Conservation (phyloP, 2,113 vertebrate genomes). For the Atlantisia rogersi region DNA sequence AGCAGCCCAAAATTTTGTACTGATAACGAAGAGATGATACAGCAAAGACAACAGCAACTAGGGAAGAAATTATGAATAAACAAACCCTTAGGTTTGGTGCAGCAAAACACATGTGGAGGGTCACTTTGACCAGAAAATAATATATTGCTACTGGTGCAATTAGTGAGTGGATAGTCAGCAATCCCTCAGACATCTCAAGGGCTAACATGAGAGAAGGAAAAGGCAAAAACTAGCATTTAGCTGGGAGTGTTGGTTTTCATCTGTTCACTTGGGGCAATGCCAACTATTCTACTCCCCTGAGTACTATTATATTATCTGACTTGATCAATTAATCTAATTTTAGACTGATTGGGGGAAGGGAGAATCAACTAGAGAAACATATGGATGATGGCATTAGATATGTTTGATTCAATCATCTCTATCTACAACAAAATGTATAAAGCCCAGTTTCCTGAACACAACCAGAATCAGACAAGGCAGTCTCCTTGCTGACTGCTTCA, state of each 20-base stretch:
- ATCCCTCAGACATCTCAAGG: background rate
- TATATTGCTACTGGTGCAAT: background rate
- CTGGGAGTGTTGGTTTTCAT: background rate
- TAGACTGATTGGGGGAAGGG: background rate
- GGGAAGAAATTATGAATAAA: background rate
- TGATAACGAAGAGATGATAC: background rate
- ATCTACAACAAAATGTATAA: background rate
- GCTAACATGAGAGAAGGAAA: background rate
- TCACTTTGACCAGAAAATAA: slow-evolving; percentile 15
- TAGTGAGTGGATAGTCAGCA: background rate
- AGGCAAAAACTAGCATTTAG: background rate
- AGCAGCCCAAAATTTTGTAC: background rate
- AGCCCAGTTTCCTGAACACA: background rate
- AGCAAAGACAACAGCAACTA: slow-evolving; percentile 13
- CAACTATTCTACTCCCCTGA: background rate
- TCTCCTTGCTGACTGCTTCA: background rate
- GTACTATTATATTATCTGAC: background rate
- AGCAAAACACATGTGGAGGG: slow-evolving; percentile 1
- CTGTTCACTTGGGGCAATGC: background rate
- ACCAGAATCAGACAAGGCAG: background rate
- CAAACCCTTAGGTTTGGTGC: background rate
- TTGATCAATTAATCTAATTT: slow-evolving; percentile 34
- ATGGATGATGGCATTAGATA: background rate
- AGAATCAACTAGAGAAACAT: background rate
- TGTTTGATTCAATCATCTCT: background rate